Evolutionary conservation across 92 coral and sea anemone species (phyloP).

Genomic region (Parazoanthus atlanticus): DNA sequence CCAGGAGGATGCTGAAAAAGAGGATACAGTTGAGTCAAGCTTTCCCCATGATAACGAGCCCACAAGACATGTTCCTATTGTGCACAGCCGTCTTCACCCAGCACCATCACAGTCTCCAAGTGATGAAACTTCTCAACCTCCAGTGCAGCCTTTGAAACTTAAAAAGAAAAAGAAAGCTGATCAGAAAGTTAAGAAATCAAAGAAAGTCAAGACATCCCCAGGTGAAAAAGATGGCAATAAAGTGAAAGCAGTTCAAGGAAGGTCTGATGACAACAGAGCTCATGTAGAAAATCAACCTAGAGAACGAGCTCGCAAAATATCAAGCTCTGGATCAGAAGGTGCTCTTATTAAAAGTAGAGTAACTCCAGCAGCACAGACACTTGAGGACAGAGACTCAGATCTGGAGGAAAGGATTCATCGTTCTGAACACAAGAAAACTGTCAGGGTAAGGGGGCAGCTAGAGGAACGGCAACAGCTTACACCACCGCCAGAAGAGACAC

Average conservation of each 20-base stretch:
- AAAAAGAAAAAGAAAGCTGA: conserved; percentile 84
- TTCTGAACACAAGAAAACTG: not conserved
- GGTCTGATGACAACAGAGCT: conserved; percentile 4
- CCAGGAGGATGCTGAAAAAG: conserved; percentile 82
- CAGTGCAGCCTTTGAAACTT: conserved; percentile 63
- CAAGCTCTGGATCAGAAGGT: conserved; percentile 40
- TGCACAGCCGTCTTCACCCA: conserved; percentile 87
- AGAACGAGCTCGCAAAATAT: conserved; percentile 23
- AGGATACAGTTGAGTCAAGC: conserved; percentile 45
- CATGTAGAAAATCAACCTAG: not conserved
- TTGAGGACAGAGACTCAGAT: conserved; percentile 24
- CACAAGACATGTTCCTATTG: conserved; percentile 71
- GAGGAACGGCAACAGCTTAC: not conserved
- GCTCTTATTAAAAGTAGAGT: conserved; percentile 4
- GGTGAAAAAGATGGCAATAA: conserved; percentile 26
- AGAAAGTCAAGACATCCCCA: conserved; percentile 40
- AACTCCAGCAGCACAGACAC: not conserved
- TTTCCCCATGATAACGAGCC: conserved; percentile 67
- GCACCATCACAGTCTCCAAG: conserved; percentile 66
- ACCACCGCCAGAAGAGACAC: not conserved
- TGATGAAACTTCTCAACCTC: conserved; percentile 58
- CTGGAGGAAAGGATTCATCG: not conserved
- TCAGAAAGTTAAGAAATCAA: conserved; percentile 62
- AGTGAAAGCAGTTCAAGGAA: conserved; percentile 7
- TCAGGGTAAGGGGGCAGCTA: not conserved